phyloP scores from a whole-genome alignment of 2,888 invertebrate genomes.

The Polia nebulosa region DNA sequence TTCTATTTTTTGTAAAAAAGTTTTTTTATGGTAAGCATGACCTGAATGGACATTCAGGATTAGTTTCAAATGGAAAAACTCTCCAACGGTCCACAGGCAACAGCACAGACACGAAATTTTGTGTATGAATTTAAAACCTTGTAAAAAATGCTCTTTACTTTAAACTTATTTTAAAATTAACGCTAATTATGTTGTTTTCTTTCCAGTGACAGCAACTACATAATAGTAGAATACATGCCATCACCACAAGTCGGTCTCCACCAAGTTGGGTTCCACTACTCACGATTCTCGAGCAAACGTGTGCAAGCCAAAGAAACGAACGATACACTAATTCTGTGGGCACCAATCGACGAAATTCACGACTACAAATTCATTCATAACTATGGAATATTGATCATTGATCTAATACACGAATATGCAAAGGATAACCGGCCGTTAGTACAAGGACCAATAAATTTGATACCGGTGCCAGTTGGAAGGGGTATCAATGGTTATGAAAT shows the following conservation, averaged over 20 bases:
- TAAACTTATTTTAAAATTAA: background rate
- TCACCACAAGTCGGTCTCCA: slow-evolving; percentile 84
- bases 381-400: slow-evolving; percentile 80
- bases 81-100: too few relatives aligned
- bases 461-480: slow-evolving; percentile 78
- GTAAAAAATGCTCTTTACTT: too few relatives aligned
- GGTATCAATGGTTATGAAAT: slow-evolving; percentile 81
- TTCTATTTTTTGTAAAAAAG: too few relatives aligned
- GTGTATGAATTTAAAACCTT: too few relatives aligned
- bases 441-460: slow-evolving; percentile 83
- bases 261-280: slow-evolving; percentile 85
- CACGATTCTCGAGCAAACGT: slow-evolving; percentile 73
- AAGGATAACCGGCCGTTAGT: slow-evolving; percentile 75
- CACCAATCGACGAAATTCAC: slow-evolving; percentile 73
- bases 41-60: too few relatives aligned
- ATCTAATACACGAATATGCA: slow-evolving; percentile 81
- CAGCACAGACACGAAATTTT: too few relatives aligned
- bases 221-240: slow-evolving; percentile 79
- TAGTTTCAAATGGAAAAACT: too few relatives aligned
- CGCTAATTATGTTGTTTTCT: background rate
- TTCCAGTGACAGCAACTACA: slow-evolving; percentile 75
- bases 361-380: slow-evolving; percentile 79
- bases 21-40: too few relatives aligned
- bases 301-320: slow-evolving; percentile 71
- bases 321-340: slow-evolving; percentile 83